Percentiles rank a stretch among this genome's conserved stretches.
These are phyloP conservation scores for Phaedon cochleariae DNA, from an alignment of 2,888 invertebrate species.

Conservation along the genomic window DNA sequence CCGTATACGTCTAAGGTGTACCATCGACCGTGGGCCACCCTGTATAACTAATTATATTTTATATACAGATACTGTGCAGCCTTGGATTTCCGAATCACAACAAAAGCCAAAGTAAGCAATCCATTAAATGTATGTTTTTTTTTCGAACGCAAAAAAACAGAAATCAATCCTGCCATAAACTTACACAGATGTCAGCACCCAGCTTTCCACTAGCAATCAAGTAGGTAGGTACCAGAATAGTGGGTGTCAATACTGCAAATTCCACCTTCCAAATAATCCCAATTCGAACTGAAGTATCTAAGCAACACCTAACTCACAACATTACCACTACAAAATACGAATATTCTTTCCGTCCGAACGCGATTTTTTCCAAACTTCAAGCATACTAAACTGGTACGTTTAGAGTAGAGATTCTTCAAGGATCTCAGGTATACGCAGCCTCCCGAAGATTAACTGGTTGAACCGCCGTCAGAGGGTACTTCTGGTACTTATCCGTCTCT, in stretches of 20 bases:
- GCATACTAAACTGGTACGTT: background rate
- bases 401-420: too few species aligned
- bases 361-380: background rate
- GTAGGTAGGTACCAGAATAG: constrained; percentile 19
- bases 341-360: background rate
- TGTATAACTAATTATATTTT: too few species aligned
- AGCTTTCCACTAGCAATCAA: background rate
- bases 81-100: background rate
- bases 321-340: constrained; percentile 16
- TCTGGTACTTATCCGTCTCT: background rate
- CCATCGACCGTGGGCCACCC: too few species aligned
- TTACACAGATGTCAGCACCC: background rate
- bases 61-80: too few species aligned
- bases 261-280: background rate
- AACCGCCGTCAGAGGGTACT: background rate
- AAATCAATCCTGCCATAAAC: background rate
- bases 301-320: constrained; percentile 38
- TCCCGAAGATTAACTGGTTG: background rate
- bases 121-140: too few species aligned
- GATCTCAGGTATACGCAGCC: background rate
- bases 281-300: too few species aligned
- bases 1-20: too few species aligned
- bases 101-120: background rate
- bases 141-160: too few species aligned
- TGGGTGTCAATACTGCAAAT: constrained; percentile 26